A percentile compares a stretch with the other conserved stretches of the same genome.
Conservation (phyloP, 2,797 vertebrate species). For the Spizella passerina region DNA sequence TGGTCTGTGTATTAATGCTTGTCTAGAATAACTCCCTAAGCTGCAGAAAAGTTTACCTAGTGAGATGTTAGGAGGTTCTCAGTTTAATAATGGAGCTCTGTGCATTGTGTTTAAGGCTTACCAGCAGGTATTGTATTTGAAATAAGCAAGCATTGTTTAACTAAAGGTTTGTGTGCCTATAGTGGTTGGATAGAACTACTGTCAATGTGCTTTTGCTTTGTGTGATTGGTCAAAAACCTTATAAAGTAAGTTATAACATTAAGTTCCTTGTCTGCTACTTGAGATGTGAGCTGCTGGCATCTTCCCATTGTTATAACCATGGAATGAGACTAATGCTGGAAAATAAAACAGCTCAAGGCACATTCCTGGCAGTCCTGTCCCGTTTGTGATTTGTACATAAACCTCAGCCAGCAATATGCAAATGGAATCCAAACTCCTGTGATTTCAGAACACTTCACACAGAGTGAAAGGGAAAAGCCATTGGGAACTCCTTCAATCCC, state of each 20-base stretch:
- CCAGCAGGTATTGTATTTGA: background rate
- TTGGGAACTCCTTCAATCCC: background rate
- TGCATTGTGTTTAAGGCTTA: background rate
- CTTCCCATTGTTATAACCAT: too few species aligned
- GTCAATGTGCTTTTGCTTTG: background rate
- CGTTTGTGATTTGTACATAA: background rate
- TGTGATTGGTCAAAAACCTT: background rate
- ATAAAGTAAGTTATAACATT: background rate
- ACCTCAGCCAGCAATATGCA: background rate
- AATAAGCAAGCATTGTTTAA: background rate
- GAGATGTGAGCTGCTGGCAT: too few species aligned
- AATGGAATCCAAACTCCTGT: background rate
- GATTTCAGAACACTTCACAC: background rate
- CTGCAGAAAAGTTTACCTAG: background rate
- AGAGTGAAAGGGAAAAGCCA: background rate
- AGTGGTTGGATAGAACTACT: background rate
- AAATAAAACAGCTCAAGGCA: too few species aligned
- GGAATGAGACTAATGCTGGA: too few species aligned
- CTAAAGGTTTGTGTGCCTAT: fast-evolving
- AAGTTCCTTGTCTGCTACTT: background rate
- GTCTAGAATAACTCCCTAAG: background rate
- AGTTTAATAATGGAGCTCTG: background rate
- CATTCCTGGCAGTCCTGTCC: too few species aligned
- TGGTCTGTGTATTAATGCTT: background rate
- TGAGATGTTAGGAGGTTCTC: background rate